Percentiles rank a stretch among this genome's conserved stretches.
Evolutionary conservation across 2,797 vertebrate species (phyloP).

Genomic region (Calcarius lapponicus): DNA sequence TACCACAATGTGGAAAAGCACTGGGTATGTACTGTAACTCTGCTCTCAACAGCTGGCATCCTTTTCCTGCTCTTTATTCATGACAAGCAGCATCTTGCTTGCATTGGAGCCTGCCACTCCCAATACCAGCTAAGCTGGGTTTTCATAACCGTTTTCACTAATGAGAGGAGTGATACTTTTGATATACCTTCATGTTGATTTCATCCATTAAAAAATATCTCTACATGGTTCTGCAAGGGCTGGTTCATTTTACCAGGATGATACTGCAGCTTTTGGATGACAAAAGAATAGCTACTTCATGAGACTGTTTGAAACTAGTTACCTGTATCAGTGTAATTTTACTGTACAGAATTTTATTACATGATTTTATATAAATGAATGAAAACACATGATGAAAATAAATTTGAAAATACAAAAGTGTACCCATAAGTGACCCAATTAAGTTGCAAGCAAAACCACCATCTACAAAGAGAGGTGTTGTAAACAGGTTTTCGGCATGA

Average conservation of each 20-base stretch:
- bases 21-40: background rate
- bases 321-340: background rate
- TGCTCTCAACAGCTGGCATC: background rate
- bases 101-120: background rate
- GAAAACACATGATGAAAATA: background rate
- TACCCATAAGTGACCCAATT: background rate
- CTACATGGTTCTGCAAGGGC: background rate
- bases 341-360: background rate
- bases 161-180: background rate
- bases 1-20: background rate
- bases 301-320: background rate
- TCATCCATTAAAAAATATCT: background rate
- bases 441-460: background rate
- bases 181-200: background rate
- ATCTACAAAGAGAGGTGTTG: background rate
- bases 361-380: background rate
- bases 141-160: background rate
- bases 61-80: background rate
- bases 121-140: background rate
- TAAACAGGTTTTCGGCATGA: background rate
- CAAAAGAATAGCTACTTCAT: background rate
- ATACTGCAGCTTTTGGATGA: background rate
- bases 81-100: background rate
- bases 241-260: background rate
- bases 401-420: background rate